Evolutionary conservation across 2,888 invertebrate genomes (phyloP).

Genomic region (Epinotia ramella): DNA sequence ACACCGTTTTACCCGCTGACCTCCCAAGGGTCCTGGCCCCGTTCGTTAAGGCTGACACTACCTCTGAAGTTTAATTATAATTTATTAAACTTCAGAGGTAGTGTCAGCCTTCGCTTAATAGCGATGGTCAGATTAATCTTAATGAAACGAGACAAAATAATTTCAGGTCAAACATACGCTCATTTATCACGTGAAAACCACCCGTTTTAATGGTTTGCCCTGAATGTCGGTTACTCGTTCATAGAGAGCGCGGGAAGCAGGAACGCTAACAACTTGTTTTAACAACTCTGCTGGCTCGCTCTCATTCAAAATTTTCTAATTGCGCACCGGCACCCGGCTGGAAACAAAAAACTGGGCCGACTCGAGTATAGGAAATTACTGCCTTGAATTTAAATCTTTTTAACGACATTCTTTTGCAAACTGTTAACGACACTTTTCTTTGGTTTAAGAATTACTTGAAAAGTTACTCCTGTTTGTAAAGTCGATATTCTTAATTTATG

Average conservation of each 20-base stretch:
- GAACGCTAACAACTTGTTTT: constrained; percentile 61
- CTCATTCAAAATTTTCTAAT: constrained; percentile 65
- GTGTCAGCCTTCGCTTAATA: too few species aligned
- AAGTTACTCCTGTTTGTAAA: constrained; percentile 16
- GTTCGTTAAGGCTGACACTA: neutral
- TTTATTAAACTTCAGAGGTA: too few species aligned
- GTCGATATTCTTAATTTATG: constrained; percentile 23
- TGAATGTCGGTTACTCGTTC: constrained; percentile 9
- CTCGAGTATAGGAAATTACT: constrained; percentile 54
- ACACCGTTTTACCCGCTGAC: constrained; percentile 9
- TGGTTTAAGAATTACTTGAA: constrained; percentile 11
- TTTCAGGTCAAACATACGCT: neutral
- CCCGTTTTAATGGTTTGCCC: constrained; percentile 4
- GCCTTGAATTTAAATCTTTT: constrained; percentile 53
- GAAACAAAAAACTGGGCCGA: constrained; percentile 58
- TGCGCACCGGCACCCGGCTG: constrained; percentile 55
- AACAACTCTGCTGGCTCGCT: constrained; percentile 55
- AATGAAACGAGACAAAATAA: neutral
- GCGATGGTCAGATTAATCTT: constrained; percentile 1
- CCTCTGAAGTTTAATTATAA: constrained; percentile 10
- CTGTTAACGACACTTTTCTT: constrained; percentile 33
- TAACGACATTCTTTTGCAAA: constrained; percentile 39
- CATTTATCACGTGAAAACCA: neutral
- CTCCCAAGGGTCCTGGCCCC: neutral
- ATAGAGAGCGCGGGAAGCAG: constrained; percentile 41